Evolutionary conservation across 1,140 invertebrate species (phyloP).

Genomic region (Ostrea denselamellosa): DNA sequence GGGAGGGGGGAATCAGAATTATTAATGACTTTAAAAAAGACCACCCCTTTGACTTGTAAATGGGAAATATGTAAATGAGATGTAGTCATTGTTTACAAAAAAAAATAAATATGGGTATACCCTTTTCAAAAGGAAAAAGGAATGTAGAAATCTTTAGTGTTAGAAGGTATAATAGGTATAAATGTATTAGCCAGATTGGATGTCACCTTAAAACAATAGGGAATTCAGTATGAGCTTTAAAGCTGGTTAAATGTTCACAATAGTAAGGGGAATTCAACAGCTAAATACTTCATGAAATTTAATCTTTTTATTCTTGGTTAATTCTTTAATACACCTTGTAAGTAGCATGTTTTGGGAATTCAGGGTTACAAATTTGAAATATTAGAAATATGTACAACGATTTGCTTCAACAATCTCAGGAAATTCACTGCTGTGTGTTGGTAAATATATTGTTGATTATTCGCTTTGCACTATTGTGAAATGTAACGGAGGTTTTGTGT

Average conservation of each 20-base stretch:
- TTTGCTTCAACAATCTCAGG: background rate
- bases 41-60: too few species aligned
- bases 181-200: too few species aligned
- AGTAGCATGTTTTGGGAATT: background rate
- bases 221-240: background rate
- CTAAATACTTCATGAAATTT: background rate
- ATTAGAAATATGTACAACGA: conserved; percentile 4
- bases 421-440: background rate
- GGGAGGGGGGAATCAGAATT: too few species aligned
- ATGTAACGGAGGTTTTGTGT: too few species aligned
- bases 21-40: too few species aligned
- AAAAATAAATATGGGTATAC: too few species aligned
- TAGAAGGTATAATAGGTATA: too few species aligned
- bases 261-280: background rate
- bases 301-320: background rate
- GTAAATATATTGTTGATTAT: conserved; percentile 12
- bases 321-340: background rate
- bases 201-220: background rate
- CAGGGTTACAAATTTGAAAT: background rate
- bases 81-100: too few species aligned
- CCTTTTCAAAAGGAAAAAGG: too few species aligned
- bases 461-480: too few species aligned
- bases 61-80: too few species aligned
- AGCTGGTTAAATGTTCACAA: background rate
- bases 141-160: too few species aligned